Evolutionary conservation across 2,888 invertebrate genomes (phyloP).

Genomic region (Punctoribates punctum): DNA sequence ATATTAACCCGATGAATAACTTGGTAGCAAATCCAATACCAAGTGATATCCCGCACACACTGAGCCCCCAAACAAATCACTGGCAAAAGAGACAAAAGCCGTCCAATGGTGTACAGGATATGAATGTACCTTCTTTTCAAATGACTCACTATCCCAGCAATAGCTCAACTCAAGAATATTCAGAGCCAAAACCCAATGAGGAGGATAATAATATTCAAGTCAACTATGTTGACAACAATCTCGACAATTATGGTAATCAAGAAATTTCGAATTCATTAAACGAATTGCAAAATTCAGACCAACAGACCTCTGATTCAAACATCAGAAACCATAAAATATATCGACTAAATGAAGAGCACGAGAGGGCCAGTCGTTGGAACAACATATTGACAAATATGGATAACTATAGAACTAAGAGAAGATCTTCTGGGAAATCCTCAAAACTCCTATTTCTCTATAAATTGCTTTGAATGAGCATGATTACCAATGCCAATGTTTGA

Average conservation of each 20-base stretch:
- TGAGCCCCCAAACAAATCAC: no score
- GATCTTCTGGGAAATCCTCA: background rate
- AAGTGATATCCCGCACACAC: background rate
- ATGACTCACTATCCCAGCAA: background rate
- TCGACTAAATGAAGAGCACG: conserved; percentile 24
- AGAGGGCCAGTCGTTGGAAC: conserved; percentile 44
- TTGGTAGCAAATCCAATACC: background rate
- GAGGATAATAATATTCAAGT: conserved; percentile 10
- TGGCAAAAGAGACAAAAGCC: background rate
- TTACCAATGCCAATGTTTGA: background rate
- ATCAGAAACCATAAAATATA: background rate
- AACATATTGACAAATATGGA: conserved; percentile 42
- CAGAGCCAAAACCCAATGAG: background rate
- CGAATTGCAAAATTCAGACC: background rate
- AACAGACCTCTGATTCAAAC: background rate
- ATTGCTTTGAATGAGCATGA: background rate
- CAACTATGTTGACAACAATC: conserved; percentile 34
- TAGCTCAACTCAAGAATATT: background rate
- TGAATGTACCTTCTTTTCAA: background rate
- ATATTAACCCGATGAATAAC: background rate
- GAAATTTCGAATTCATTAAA: background rate
- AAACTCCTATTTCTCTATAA: background rate
- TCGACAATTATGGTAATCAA: conserved; percentile 42
- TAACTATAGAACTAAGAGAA: background rate
- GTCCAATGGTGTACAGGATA: background rate